Conservation (phyloP, 2,113 vertebrate species). For the Psophia crepitans region DNA sequence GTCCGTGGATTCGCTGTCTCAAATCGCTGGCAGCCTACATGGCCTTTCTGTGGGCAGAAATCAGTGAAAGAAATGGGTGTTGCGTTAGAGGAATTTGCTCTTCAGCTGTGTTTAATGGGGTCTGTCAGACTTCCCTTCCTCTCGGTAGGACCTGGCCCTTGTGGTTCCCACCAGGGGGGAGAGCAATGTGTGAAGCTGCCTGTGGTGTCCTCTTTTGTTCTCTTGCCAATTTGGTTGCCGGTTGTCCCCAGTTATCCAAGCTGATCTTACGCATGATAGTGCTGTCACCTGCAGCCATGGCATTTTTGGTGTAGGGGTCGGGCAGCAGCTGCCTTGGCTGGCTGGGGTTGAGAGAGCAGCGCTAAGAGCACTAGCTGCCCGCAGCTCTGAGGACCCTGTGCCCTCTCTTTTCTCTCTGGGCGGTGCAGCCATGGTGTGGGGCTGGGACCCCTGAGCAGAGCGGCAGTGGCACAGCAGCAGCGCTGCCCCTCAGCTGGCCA, state of each 20-base stretch:
- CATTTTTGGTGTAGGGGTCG: neutral
- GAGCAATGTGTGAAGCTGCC: neutral
- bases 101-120: neutral
- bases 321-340: neutral
- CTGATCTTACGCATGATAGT: neutral
- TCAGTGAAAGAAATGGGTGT: neutral
- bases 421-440: rapidly evolving
- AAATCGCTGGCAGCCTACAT: neutral
- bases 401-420: neutral
- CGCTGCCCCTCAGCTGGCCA: neutral
- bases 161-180: rapidly evolving
- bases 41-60: neutral
- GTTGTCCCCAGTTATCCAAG: neutral
- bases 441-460: neutral
- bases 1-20: neutral
- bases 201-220: neutral
- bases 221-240: neutral
- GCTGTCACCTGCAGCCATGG: neutral
- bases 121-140: neutral
- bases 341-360: neutral
- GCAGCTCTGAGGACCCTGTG: neutral
- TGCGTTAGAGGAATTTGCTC: neutral
- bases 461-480: neutral
- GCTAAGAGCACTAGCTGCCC: rapidly evolving
- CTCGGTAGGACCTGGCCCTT: neutral